Percentiles rank a stretch among this genome's conserved stretches.
Evolutionary conservation across 2,113 vertebrate genomes (phyloP).

Genomic region (Tor tambroides): DNA sequence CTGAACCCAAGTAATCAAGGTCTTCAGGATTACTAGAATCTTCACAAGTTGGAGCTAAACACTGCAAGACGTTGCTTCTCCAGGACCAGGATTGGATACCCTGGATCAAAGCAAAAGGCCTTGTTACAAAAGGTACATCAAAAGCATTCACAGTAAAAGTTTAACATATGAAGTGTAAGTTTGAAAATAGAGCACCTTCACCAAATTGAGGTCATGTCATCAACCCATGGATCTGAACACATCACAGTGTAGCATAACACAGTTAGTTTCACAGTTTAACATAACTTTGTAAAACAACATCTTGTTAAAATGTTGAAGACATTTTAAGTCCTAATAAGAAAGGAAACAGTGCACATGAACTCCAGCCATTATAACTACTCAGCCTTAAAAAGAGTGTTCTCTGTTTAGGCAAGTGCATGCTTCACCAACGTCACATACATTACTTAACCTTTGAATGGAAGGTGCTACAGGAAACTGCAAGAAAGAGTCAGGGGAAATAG

Average conservation of each 20-base stretch:
- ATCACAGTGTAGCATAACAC: background rate
- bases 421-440: background rate
- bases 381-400: slow-evolving; percentile 33
- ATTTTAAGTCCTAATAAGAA: background rate
- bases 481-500: slow-evolving; percentile 38
- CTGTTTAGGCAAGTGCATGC: slow-evolving; percentile 31
- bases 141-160: background rate
- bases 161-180: background rate
- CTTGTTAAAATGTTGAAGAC: background rate
- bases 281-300: background rate
- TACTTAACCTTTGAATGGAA: slow-evolving; percentile 11
- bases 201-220: background rate
- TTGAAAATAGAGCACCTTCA: background rate
- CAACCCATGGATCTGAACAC: background rate
- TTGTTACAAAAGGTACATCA: too few species aligned
- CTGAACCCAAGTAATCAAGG: background rate
- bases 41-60: too few species aligned
- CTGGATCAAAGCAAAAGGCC: too few species aligned
- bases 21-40: too few species aligned
- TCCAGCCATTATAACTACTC: slow-evolving; percentile 24
- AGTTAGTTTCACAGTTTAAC: background rate
- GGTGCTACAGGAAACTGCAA: slow-evolving; percentile 13
- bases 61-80: too few species aligned
- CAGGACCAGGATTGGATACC: too few species aligned
- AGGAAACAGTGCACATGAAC: slow-evolving; percentile 2